Percentiles rank a stretch among this genome's conserved stretches.
Evolutionary conservation across 2,888 invertebrate genomes (phyloP).

Genomic region (Aphidoletes aphidimyza): DNA sequence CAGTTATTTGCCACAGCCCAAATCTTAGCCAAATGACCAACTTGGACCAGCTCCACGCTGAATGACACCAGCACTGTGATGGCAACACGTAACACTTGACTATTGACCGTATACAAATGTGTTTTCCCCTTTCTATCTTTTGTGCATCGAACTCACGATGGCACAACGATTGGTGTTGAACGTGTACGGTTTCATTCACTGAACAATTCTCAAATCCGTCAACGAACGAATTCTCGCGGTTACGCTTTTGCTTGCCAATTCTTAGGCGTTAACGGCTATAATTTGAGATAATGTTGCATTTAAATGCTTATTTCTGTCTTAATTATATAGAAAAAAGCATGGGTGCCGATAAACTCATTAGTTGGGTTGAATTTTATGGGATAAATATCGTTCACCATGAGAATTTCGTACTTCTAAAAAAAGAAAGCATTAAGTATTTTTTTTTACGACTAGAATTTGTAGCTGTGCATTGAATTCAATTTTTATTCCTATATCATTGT

Average conservation of each 20-base stretch:
- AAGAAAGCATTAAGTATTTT: constrained; percentile 2
- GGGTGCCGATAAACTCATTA: constrained; percentile 46
- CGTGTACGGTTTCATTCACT: too few relatives aligned
- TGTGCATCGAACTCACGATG: background rate
- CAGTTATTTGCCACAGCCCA: constrained; percentile 9
- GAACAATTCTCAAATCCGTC: too few relatives aligned
- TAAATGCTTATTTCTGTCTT: constrained; percentile 3
- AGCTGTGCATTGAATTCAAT: background rate
- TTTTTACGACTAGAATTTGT: constrained; percentile 50
- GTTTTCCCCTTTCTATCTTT: background rate
- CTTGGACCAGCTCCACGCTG: background rate
- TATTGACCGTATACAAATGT: constrained; percentile 27
- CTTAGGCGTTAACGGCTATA: background rate
- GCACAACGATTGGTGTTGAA: too few relatives aligned
- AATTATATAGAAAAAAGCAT: constrained; percentile 4
- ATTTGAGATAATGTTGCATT: background rate
- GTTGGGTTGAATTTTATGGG: too few relatives aligned
- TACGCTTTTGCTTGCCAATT: too few relatives aligned
- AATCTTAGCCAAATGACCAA: background rate
- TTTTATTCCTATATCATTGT: background rate
- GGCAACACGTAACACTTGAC: too few relatives aligned
- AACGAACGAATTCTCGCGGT: too few relatives aligned
- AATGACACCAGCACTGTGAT: too few relatives aligned
- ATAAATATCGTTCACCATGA: too few relatives aligned
- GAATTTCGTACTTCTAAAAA: too few relatives aligned